Base-by-base conservation (phyloP, 2,113 vertebrate species). In the Thymallus thymallus region DNA sequence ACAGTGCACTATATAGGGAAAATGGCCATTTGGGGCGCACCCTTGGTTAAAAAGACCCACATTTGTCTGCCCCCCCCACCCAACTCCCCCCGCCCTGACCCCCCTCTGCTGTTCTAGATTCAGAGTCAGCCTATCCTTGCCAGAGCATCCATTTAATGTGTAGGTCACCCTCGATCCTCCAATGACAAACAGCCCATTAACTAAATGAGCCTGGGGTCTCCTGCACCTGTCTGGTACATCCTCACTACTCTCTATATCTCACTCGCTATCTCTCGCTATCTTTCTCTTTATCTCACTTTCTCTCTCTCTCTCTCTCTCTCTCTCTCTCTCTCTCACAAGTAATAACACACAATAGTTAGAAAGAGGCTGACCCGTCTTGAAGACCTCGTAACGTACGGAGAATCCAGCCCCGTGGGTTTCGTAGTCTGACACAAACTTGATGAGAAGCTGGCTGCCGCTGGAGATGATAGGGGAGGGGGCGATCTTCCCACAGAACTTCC, bases 391-490 rank as follows among this genome's bases (percentile, higher is more conserved):
- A 76, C 98, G 96, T 84, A 99, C 98, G 82, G 97, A 99, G 91
- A 99, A 99, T 78, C 98, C 98, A 12, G 97, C 97, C 65, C 97
- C 97, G 0, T 99, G 97, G 0, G 97, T 99, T 91, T 98, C 97
- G 24, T 99, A 99, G 91, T 99, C 98, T 0, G 98, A 98, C 86
- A 99, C 98, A 82, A 99, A 99, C 89, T 95, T 97, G 89, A 99
- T 97, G 86, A 96, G 97, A 73, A 99, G 95, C 86, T 96, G 93
- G 29, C 95, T 96, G 71, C 96, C 96, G 0, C 95, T 94, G 79
- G 98, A 99, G 82, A 98, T 92, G 14, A 98, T 88, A 0, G 96
- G 94, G 72, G 96, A 94, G 20, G 98, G 98, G 13, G 98, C 98
- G 22, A 99, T 99, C 91, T 98, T 99, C 69, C 98, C 98, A 73